Base-by-base conservation (phyloP, 2,888 invertebrate genomes). In the Dicranocentrus wangi region DNA sequence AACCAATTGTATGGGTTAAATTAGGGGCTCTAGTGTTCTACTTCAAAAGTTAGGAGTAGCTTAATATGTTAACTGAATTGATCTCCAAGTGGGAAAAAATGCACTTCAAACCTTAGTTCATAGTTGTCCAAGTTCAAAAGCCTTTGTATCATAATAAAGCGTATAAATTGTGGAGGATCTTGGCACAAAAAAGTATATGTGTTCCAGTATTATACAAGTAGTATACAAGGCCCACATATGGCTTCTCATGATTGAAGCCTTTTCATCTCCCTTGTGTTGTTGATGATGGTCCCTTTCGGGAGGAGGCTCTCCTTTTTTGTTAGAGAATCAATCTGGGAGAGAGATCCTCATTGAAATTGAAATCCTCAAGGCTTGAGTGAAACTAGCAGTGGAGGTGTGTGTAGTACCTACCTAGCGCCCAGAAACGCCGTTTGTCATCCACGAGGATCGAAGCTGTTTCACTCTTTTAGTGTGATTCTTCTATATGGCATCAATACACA, bases 161-260 rank as follows among this genome's bases (percentile, higher is more conserved):
- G n/a, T n/a, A n/a, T n/a, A n/a, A n/a, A n/a, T n/a, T n/a, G n/a
- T n/a, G n/a, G n/a, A n/a, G n/a, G n/a, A n/a, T n/a, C n/a, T n/a
- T n/a, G n/a, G n/a, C n/a, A n/a, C n/a, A n/a, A n/a, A n/a, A n/a
- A n/a, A n/a, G n/a, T n/a, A n/a, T n/a, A n/a, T n/a, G n/a, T n/a
- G n/a, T n/a, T n/a, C n/a, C n/a, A n/a, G n/a, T n/a, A n/a, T n/a
- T n/a, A n/a, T n/a, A n/a, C n/a, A n/a, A n/a, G n/a, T n/a, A n/a
- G n/a, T n/a, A n/a, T n/a, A n/a, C n/a, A n/a, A 32, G 3, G 61
- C 32, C n/a, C 61, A 58, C 61, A 58, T n/a, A 61, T 13, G 61
- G 32, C 17, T 61, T 58, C 32, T 32, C 32, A 32, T 32, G 28
- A 61, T 28, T 61, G 61, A 61, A 17, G 19, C 32, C 21, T n/a